Evolutionary conservation across 2,113 vertebrate species (phyloP).

Genomic region (Hemiprocne comata): DNA sequence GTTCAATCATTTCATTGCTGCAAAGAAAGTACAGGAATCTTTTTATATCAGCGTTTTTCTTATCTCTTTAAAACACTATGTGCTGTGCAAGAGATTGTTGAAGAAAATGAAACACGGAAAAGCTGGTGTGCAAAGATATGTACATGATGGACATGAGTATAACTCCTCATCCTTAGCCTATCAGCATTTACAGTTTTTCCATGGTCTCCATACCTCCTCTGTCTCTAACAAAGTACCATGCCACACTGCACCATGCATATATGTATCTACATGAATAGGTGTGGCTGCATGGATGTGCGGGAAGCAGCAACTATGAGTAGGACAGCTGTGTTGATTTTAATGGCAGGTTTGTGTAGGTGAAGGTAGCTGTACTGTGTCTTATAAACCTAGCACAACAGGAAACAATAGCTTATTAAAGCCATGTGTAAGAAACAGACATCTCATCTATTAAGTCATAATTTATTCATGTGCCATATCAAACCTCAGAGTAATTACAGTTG

Average conservation of each 20-base stretch:
- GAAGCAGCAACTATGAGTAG: background rate
- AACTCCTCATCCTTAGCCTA: background rate
- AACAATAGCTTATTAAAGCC: background rate
- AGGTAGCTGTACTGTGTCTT: background rate
- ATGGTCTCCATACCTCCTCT: background rate
- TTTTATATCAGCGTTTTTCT: background rate
- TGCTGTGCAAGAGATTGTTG: background rate
- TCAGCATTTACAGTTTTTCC: background rate
- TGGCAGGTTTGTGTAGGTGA: background rate
- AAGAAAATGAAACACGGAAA: background rate
- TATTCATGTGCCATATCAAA: background rate
- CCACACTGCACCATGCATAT: accelerated
- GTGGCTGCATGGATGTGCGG: background rate
- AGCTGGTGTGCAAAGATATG: background rate
- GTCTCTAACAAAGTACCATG: background rate
- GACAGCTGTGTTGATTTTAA: background rate
- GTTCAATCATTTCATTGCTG: background rate
- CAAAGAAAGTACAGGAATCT: background rate
- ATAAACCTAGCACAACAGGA: background rate
- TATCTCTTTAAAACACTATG: background rate
- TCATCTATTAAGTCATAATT: background rate
- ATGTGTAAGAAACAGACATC: background rate
- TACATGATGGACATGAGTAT: background rate
- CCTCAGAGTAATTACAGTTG: constrained; percentile 11
- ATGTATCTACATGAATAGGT: background rate